Conservation (phyloP, 1,140 invertebrate species). For the Drosophila pectinifera region DNA sequence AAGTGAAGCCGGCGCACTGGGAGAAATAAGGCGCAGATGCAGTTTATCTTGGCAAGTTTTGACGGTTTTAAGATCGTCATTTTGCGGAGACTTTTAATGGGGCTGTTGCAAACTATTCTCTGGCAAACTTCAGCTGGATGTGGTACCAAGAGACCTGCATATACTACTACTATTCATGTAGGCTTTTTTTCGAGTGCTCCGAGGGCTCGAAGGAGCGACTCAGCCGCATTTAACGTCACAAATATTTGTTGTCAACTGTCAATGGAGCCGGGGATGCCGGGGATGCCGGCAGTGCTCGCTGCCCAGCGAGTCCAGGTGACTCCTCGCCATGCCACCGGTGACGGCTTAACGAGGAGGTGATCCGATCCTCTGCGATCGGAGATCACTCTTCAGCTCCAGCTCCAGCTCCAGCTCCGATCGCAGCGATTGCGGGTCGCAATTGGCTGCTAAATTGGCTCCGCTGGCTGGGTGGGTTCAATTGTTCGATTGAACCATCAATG, state of each 20-base stretch:
- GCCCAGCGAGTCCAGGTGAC: constrained; percentile 3
- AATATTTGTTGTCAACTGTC: constrained; percentile 83
- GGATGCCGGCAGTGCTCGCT: background rate
- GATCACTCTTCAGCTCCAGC: constrained; percentile 3
- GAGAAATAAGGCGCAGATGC: background rate
- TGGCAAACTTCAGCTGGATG: too few relatives aligned
- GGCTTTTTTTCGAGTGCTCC: constrained; percentile 4
- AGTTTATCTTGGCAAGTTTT: background rate
- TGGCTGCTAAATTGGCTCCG: constrained; percentile 75
- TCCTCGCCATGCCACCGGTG: constrained; percentile 36
- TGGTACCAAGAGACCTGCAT: too few relatives aligned
- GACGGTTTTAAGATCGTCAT: background rate
- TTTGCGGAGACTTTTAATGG: background rate
- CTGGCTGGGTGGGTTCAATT: constrained; percentile 68
- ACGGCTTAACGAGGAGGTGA: constrained; percentile 71
- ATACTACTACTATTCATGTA: too few relatives aligned
- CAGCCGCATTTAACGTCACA: constrained; percentile 73
- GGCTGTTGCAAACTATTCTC: too few relatives aligned
- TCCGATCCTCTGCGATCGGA: constrained; percentile 23
- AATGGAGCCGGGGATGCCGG: constrained; percentile 22
- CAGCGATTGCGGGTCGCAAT: constrained; percentile 63
- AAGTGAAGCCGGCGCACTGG: constrained; percentile 13
- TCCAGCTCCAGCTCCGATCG: constrained; percentile 8
- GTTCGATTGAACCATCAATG: constrained; percentile 80
- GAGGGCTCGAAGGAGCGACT: constrained; percentile 14